Conservation (phyloP, 2,113 vertebrate species). For the Datnioides undecimradiatus region DNA sequence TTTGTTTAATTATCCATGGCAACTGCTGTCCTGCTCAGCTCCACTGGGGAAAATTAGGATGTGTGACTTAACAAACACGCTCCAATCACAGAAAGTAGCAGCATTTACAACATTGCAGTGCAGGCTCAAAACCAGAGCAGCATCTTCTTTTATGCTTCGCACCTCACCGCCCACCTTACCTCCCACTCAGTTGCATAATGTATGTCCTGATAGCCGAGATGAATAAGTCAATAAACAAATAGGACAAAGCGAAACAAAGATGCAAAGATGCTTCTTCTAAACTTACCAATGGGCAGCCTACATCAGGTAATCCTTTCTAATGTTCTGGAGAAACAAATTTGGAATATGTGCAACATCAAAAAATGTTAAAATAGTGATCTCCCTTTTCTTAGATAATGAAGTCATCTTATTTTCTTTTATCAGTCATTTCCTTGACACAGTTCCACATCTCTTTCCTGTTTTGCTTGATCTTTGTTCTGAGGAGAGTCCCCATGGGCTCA, state of each 20-base stretch:
- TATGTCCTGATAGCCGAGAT: too few relatives aligned
- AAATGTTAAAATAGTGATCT: neutral
- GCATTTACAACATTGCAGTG: constrained; percentile 3
- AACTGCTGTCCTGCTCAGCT: constrained; percentile 45
- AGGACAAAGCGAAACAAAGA: neutral
- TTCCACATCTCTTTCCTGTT: neutral
- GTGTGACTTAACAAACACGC: constrained; percentile 48
- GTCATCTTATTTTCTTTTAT: neutral
- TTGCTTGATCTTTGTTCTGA: neutral
- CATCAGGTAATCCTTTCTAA: neutral
- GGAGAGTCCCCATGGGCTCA: neutral
- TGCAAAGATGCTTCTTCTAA: neutral
- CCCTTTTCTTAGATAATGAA: neutral
- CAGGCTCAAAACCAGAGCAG: constrained; percentile 25
- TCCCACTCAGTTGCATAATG: constrained; percentile 68
- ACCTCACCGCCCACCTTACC: constrained; percentile 61
- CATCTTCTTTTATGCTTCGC: constrained; percentile 42
- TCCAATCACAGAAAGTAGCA: constrained; percentile 21
- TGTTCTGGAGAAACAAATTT: neutral
- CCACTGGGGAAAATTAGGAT: constrained; percentile 49
- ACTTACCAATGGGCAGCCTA: neutral
- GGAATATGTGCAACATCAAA: neutral
- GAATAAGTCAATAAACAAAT: constrained; percentile 17
- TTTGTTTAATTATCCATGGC: constrained; percentile 69
- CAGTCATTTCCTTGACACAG: neutral